Conservation (phyloP, 2,113 vertebrate species). For the Corynorhinus townsendii region DNA sequence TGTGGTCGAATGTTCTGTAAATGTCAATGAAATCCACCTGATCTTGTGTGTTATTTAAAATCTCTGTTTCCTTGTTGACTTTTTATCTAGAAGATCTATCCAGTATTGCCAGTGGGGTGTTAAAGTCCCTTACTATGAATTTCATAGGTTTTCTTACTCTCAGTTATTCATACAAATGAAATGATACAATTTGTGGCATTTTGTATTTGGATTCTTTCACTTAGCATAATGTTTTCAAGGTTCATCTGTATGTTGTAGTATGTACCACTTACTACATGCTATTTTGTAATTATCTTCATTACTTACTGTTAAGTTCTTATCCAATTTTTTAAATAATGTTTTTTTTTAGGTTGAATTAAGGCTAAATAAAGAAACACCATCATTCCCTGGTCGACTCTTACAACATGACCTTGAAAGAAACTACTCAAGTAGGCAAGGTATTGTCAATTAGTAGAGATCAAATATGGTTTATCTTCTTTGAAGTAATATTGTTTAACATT, state of each 20-base stretch:
- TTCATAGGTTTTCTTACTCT: not conserved
- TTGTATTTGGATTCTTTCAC: not conserved
- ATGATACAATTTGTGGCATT: not conserved
- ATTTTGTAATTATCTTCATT: not conserved
- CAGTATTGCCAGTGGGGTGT: too few relatives aligned
- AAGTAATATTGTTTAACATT: not conserved
- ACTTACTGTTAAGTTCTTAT: not conserved
- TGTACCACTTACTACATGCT: not conserved
- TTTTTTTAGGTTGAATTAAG: slow-evolving; percentile 84
- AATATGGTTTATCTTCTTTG: not conserved
- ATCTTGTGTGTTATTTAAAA: too few relatives aligned
- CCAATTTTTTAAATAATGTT: slow-evolving; percentile 52
- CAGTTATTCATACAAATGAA: not conserved
- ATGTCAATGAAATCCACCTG: too few relatives aligned
- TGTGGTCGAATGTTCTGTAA: too few relatives aligned
- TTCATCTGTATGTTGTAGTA: not conserved
- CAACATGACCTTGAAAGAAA: slow-evolving; percentile 85
- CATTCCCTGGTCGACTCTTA: slow-evolving; percentile 79
- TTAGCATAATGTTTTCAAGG: not conserved
- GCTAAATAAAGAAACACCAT: slow-evolving; percentile 80
- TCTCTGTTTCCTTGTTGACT: too few relatives aligned
- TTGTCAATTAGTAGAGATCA: not conserved
- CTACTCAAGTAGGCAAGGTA: slow-evolving; percentile 82
- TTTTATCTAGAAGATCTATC: too few relatives aligned
- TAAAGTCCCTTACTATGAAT: too few relatives aligned